Conservation (phyloP, 1,140 invertebrate species). For the Brachionus rotundiformis region DNA sequence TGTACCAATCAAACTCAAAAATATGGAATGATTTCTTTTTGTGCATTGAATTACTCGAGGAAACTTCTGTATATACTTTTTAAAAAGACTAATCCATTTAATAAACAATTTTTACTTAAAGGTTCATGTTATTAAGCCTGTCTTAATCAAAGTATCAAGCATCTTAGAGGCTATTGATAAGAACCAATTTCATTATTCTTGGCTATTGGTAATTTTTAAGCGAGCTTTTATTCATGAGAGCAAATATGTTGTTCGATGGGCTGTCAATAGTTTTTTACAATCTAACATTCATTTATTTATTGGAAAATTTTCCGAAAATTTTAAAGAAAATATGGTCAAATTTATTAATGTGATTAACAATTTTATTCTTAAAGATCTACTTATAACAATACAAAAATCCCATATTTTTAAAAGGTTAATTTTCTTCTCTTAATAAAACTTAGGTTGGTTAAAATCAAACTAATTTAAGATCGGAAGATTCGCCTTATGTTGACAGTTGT, state of each 20-base stretch:
- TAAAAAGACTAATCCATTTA: background rate
- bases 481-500: slow-evolving; percentile 3
- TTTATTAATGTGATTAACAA: background rate
- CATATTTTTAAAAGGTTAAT: slow-evolving; percentile 16
- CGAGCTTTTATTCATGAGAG: slow-evolving; percentile 45
- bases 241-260: slow-evolving; percentile 42
- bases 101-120: slow-evolving; percentile 4
- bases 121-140: slow-evolving; percentile 44
- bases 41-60: slow-evolving; percentile 40
- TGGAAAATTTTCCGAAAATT: background rate
- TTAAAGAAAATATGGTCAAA: background rate
- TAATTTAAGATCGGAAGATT: slow-evolving; percentile 27
- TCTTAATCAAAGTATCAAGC: background rate
- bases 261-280: slow-evolving; percentile 22
- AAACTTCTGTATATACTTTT: slow-evolving; percentile 35
- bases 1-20: slow-evolving; percentile 21
- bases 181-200: slow-evolving; percentile 37
- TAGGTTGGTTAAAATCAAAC: background rate
- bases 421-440: background rate
- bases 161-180: background rate
- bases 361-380: slow-evolving; percentile 6
- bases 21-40: slow-evolving; percentile 47
- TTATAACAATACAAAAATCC: slow-evolving; percentile 20
- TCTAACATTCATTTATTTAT: slow-evolving; percentile 9
- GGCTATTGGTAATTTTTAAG: slow-evolving; percentile 19